Conservation (phyloP, 2,113 vertebrate genomes). For the Corythornis vintsioides region DNA sequence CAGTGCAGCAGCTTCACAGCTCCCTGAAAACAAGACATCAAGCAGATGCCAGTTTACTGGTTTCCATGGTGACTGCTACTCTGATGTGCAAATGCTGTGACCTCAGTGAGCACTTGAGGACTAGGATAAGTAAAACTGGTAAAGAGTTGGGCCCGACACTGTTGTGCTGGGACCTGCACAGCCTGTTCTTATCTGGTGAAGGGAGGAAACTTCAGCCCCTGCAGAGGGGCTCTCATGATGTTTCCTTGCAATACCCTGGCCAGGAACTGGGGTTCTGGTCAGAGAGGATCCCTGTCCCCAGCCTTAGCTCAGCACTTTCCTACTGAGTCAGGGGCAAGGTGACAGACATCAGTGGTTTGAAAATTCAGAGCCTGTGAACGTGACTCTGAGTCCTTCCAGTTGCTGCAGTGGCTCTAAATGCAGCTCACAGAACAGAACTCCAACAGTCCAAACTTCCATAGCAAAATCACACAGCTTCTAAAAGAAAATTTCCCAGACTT, state of each 20-base stretch:
- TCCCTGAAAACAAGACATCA: neutral
- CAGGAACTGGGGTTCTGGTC: fast-evolving
- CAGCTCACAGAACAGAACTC: neutral
- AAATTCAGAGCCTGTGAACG: neutral
- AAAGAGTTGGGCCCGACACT: neutral
- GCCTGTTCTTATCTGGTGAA: neutral
- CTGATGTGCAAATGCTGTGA: conserved; percentile 19
- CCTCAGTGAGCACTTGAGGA: conserved; percentile 39
- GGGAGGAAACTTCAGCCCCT: neutral
- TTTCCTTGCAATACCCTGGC: neutral
- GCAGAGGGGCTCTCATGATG: neutral
- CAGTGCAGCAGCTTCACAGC: neutral
- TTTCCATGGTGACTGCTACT: conserved; percentile 49
- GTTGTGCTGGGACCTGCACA: neutral
- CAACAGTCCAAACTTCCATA: neutral
- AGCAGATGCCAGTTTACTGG: conserved; percentile 29
- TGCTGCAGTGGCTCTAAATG: neutral
- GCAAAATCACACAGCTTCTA: neutral
- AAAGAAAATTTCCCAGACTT: conserved; percentile 19
- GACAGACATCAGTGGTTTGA: neutral
- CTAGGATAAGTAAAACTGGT: neutral
- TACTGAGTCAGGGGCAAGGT: neutral
- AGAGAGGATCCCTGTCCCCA: neutral
- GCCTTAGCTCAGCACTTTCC: neutral
- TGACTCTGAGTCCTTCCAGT: neutral